phyloP scores from a whole-genome alignment of 2,888 invertebrate species.

The Lasioglossum oenotherae region DNA sequence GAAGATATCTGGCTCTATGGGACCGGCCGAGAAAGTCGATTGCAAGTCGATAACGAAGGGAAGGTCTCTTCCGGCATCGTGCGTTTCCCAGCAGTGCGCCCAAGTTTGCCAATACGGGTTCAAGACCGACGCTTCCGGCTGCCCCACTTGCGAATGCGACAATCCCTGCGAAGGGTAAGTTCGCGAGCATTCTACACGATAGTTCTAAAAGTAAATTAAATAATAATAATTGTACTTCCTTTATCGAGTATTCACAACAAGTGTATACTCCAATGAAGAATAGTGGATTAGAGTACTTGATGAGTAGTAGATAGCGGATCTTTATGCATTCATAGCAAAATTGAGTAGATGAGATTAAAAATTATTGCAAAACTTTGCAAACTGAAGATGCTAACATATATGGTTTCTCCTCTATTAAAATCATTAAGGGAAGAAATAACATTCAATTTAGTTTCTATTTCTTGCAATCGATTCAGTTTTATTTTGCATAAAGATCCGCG shows the following conservation, averaged over 20 bases:
- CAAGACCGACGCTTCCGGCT: slow-evolving; percentile 89
- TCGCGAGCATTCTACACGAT: background rate
- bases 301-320: no score
- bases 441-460: no score
- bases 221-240: background rate
- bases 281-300: background rate
- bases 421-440: no score
- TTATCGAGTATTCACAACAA: background rate
- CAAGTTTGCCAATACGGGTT: slow-evolving; percentile 95
- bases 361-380: no score
- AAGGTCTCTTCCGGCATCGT: slow-evolving; percentile 82
- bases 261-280: background rate
- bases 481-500: no score
- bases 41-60: slow-evolving; percentile 85
- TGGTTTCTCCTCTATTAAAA: no score
- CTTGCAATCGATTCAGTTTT: no score
- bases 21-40: slow-evolving; percentile 89
- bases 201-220: background rate
- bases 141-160: slow-evolving; percentile 94
- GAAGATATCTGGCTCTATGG: slow-evolving; percentile 92
- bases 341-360: no score
- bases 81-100: slow-evolving; percentile 91
- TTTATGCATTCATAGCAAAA: no score
- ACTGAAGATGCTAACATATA: no score
- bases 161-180: slow-evolving; percentile 92